Base-by-base conservation (phyloP, 2,113 vertebrate genomes). In the Columba livia region DNA sequence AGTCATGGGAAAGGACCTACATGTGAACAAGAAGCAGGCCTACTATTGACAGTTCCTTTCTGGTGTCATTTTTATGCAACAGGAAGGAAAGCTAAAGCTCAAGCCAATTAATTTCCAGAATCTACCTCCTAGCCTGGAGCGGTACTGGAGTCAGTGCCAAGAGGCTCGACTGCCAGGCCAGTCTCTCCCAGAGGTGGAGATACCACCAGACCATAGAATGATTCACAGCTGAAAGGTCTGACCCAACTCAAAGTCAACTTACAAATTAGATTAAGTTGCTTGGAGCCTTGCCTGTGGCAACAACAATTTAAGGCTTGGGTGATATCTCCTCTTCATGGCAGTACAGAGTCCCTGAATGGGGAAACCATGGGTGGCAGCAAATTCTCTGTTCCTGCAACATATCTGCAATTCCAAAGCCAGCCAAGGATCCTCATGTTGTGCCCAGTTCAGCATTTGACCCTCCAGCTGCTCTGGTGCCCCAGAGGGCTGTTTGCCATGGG, bases 361-460 rank as follows among this genome's bases (percentile, higher is more conserved):
- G 26, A 86, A 90, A 16, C 54, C 23, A 42, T 4, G 47, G 40
- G 23, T 60, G 19, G 58, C 13, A 69, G 71, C 40, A 77, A 70
- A 65, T 62, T 74, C 66, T 74, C 36, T 48, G 36, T 71, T 85
- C 47, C 50, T 92, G 61, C 15, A 9, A 13, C 53, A 70, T 62
- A 44, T 72, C 64, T 64, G 23, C 61, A 62, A 5, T 38, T 67
- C 54, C 40, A 44, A 66, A 65, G 31, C 36, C 64, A 70, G 40
- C n/a, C 48, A 31, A 40, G 53, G 77, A 34, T 82, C n/a, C 78
- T 73, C 38, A 10, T 4, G 65, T 34, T 82, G 44, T 80, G 26
- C 78, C 56, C 34, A 6, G 58, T 69, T 94, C 60, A 90, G 84
- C 82, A 87, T 77, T n/a, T 79, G 94, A 31, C 40, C 90, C 71